Evolutionary conservation across 2,888 invertebrate species (phyloP), one percentile per base, ranked within the genome.

Genomic region (Odontocolon sp.): DNA sequence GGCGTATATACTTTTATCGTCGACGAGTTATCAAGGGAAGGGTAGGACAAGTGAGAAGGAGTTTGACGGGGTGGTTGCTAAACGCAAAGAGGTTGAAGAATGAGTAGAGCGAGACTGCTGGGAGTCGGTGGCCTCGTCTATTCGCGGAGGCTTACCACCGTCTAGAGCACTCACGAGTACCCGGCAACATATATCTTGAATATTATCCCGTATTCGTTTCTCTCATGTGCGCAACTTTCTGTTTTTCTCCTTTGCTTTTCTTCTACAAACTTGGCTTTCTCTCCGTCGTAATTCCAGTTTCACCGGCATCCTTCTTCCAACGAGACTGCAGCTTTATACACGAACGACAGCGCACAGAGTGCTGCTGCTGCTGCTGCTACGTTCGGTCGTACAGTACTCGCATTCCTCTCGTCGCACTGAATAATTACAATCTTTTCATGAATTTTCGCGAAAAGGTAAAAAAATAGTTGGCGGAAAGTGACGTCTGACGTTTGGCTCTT

Each of bases 101-200:
- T 23, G 64, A 36, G 36, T 9, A 14, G 36, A 8, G 57, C 8
- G 26, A 31, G 42, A 52, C 28, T 42, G 23, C 31, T 21, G 38
- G 50, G 28, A 50, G 36, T 71, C 67, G 64, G 28, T 31, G 14
- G 59, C 45, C 52, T n/a, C n/a, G 72, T 54, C 80, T 81, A 83
- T 83, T 82, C 83, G 81, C 26, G 36, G 38, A 31, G 75, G 80
- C 80, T 83, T 79, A 80, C 76, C 77, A 61, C 63, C 77, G 63
- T 81, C 80, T 80, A 69, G 68, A 82, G 79, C 72, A 68, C 74
- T 80, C 77, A 63, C 68, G 75, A 83, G 75, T 76, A 77, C 74
- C n/a, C n/a, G 80, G 75, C 47, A 36, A 33, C 63, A 50, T 18
- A 36, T 9, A 18, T 36, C 9, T 33, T n/a, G 14, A 36, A 40